Evolutionary conservation across 2,888 invertebrate genomes (phyloP), one percentile per base, ranked within the genome.

Genomic region (Drosophila mercatorum): DNA sequence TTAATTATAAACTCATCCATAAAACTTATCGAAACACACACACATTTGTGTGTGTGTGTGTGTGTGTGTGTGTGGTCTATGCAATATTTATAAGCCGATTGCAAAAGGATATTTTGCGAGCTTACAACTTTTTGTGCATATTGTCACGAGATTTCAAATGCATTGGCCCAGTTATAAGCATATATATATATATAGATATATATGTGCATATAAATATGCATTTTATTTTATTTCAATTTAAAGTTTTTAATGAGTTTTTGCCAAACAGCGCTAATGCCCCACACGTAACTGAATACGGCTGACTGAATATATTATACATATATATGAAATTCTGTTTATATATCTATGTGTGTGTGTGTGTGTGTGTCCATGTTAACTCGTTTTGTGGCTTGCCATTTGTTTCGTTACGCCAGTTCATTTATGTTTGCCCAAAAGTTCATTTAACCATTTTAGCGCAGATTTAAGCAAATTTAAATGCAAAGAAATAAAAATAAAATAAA

Each of bases 181-280:
- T 52, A 73, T 65, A 65, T n/a, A 28, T 31, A 8, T 47, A 8
- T n/a, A 10, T 49, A n/a, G 22, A 58, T 65, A 65, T 60, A 46
- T 71, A 60, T 60, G 71, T 53, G 61, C 59, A 70, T 69, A 83
- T 62, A 64, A 68, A 60, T 80, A 70, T 77, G 74, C 70, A 74
- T 78, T 79, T 75, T 84, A 89, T 88, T 89, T 88, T 72, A 87
- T 90, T 90, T 90, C 90, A 88, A 90, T 90, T 90, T 89, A 90
- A 90, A 90, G 80, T 90, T 90, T 77, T 87, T 90, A 90, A 90
- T 90, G 86, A 89, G 88, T 89, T 90, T 90, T 75, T 73, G 65
- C 63, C 65, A 75, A 66, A 59, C 72, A 43, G 55, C 65, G 63
- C 78, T 75, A 81, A 84, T 84, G 82, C 80, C 68, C 22, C 17